phyloP scores from a whole-genome alignment of 2,888 invertebrate species.

The Drosophila melanosoma region DNA sequence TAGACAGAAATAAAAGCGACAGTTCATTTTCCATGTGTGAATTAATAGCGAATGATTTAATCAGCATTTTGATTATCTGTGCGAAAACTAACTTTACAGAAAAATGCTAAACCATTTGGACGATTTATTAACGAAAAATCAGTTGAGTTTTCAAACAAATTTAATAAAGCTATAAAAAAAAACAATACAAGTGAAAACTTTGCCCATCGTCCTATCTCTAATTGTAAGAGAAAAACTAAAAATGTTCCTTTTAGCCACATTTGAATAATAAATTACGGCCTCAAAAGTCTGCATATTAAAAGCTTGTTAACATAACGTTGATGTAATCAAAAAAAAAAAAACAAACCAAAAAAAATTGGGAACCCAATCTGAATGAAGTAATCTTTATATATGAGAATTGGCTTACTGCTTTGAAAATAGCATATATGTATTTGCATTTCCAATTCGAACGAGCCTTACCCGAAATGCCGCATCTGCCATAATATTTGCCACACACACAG shows the following conservation, averaged over 20 bases:
- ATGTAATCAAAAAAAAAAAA: neutral
- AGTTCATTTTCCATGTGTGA: neutral
- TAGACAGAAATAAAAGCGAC: neutral
- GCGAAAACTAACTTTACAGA: neutral
- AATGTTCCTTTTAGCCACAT: neutral
- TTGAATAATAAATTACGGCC: neutral
- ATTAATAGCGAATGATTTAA: neutral
- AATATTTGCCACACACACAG: conserved; percentile 27
- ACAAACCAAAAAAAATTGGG: neutral
- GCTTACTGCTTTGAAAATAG: neutral
- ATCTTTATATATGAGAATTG: conserved; percentile 14
- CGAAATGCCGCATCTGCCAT: conserved; percentile 21
- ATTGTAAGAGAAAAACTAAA: neutral
- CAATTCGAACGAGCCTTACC: conserved; percentile 13
- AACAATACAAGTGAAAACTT: neutral
- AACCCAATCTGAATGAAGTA: conserved; percentile 4
- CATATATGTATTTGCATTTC: conserved; percentile 9
- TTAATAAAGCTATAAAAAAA: neutral
- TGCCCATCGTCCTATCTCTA: neutral
- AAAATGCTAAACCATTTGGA: neutral
- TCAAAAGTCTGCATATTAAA: neutral
- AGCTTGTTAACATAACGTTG: conserved; percentile 11
- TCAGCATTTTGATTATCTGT: neutral
- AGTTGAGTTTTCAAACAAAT: neutral
- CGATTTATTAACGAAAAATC: neutral